These are phyloP conservation scores for Trachelus stipa DNA, from an alignment of 2,888 invertebrate species.

Conservation along the genomic window DNA sequence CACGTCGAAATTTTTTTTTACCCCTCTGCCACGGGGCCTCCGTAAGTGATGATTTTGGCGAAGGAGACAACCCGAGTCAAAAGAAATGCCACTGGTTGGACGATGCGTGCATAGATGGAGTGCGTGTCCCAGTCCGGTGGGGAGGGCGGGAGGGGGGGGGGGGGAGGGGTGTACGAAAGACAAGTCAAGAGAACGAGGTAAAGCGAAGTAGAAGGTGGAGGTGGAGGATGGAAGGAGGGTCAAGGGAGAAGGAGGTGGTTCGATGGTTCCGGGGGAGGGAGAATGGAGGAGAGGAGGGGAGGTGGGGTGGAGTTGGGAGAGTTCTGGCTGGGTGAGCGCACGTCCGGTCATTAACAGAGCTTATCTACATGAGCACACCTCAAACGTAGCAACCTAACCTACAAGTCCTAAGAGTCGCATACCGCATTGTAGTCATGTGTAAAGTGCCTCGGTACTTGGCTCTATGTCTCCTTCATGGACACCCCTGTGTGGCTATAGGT, in stretches of 20 bases:
- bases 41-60: not conserved
- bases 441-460: slow-evolving; percentile 16
- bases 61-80: not conserved
- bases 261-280: not conserved
- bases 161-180: not conserved
- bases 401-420: slow-evolving; percentile 13
- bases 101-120: not conserved
- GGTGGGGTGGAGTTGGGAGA: slow-evolving; percentile 58
- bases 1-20: not conserved
- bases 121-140: no score
- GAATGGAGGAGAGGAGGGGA: slow-evolving; percentile 30
- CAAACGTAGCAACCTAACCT: slow-evolving; percentile 61
- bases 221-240: slow-evolving; percentile 5
- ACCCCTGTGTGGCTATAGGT: not conserved
- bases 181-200: not conserved
- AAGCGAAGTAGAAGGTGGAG: slow-evolving; percentile 5
- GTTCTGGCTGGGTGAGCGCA: slow-evolving; percentile 67
- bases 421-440: slow-evolving; percentile 32
- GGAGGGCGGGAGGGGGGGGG: no score
- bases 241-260: slow-evolving; percentile 29
- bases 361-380: slow-evolving; percentile 68
- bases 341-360: slow-evolving; percentile 68
- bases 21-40: not conserved
- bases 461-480: not conserved
- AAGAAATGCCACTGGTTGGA: not conserved